A percentile compares a stretch with the other conserved stretches of the same genome.
Evolutionary conservation across 2,888 invertebrate genomes (phyloP).

Genomic region (Melipona beecheii): DNA sequence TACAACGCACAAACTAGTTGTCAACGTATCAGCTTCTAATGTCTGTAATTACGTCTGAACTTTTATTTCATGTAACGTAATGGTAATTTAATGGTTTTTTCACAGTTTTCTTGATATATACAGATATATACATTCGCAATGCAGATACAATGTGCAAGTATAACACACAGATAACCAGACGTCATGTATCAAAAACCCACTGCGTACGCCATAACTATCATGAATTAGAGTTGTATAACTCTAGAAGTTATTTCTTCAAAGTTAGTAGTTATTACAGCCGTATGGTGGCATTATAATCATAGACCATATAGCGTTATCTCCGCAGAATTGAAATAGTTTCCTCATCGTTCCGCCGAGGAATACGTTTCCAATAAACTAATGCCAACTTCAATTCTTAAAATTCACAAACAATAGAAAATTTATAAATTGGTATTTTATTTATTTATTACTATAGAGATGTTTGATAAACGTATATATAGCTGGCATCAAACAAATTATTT

Average conservation of each 20-base stretch:
- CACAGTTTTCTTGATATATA: slow-evolving; percentile 19
- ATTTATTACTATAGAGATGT: too few relatives aligned
- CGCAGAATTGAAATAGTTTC: too few relatives aligned
- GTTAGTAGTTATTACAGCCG: slow-evolving; percentile 2
- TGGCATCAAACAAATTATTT: too few relatives aligned
- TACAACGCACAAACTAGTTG: not conserved
- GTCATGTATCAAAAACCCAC: slow-evolving; percentile 20
- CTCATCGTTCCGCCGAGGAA: too few relatives aligned
- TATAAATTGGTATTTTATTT: too few relatives aligned
- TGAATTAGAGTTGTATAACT: slow-evolving; percentile 11
- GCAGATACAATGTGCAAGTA: slow-evolving; percentile 44
- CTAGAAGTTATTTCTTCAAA: slow-evolving; percentile 10
- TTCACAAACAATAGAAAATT: too few relatives aligned
- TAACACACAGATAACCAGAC: slow-evolving; percentile 16
- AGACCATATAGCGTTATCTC: too few relatives aligned
- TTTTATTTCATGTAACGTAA: not conserved
- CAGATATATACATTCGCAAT: slow-evolving; percentile 45
- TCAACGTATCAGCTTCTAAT: slow-evolving; percentile 4
- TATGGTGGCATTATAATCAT: not conserved
- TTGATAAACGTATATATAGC: too few relatives aligned
- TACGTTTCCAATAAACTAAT: too few relatives aligned
- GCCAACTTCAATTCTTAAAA: too few relatives aligned
- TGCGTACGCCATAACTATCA: slow-evolving; percentile 18
- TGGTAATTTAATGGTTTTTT: slow-evolving; percentile 5
- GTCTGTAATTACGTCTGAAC: not conserved